A percentile compares a stretch with the other conserved stretches of the same genome.
phyloP scores from a whole-genome alignment of 2,888 invertebrate genomes.

The Camptogramma bilineatum region DNA sequence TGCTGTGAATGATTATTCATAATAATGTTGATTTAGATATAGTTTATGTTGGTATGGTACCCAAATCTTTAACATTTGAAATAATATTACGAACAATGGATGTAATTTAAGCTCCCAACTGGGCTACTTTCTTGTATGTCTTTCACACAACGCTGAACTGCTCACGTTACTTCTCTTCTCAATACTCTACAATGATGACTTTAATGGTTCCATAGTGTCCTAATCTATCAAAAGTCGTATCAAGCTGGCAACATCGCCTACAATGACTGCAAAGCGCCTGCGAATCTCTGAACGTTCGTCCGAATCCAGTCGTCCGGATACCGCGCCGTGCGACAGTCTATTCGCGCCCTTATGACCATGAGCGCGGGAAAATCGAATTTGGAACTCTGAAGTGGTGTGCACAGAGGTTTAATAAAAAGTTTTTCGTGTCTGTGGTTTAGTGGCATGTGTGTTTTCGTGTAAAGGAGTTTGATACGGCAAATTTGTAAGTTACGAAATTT shows the following conservation, averaged over 20 bases:
- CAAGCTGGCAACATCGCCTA: conserved; percentile 20
- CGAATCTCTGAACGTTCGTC: conserved; percentile 42
- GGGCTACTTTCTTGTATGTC: too few species aligned
- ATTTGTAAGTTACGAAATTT: conserved; percentile 16
- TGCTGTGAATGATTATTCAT: too few species aligned
- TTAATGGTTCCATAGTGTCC: not conserved
- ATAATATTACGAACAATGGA: too few species aligned
- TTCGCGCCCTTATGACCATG: conserved; percentile 47
- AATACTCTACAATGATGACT: not conserved
- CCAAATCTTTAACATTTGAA: too few species aligned
- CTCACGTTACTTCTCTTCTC: too few species aligned
- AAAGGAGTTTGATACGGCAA: not conserved
- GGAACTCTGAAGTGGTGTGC: conserved; percentile 47
- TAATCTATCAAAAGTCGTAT: conserved; percentile 5
- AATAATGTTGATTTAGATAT: too few species aligned
- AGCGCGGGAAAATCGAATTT: conserved; percentile 52
- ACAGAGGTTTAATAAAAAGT: conserved; percentile 33
- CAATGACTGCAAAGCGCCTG: conserved; percentile 56
- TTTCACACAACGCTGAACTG: too few species aligned
- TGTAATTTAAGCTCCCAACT: too few species aligned
- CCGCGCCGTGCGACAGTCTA: conserved; percentile 55
- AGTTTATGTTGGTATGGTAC: too few species aligned
- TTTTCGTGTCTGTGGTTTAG: conserved; percentile 18
- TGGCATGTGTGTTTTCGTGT: conserved; percentile 16
- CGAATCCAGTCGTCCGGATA: conserved; percentile 52